phyloP scores from a whole-genome alignment of 2,797 vertebrate genomes.

The Huso huso region DNA sequence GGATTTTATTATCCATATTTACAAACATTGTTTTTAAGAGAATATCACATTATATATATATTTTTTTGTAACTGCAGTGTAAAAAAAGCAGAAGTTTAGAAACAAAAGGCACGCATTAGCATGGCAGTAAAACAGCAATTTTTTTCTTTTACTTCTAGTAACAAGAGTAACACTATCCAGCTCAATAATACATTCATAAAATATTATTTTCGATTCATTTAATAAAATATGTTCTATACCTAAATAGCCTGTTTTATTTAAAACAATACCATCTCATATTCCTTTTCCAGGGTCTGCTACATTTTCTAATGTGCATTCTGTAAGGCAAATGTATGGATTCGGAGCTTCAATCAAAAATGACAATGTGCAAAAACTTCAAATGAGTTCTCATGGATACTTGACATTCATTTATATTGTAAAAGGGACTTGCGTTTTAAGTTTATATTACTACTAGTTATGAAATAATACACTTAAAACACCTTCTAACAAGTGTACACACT shows the following conservation, averaged over 20 bases:
- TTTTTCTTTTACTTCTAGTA: conserved; percentile 30
- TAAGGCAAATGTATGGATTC: conserved; percentile 52
- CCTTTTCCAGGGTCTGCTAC: conserved; percentile 17
- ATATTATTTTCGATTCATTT: conserved; percentile 14
- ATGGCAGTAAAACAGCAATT: conserved; percentile 60
- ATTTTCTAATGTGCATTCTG: conserved; percentile 41
- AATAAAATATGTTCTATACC: conserved; percentile 23
- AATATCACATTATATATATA: conserved; percentile 18
- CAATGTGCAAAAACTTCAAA: too few species aligned
- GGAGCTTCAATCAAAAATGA: conserved; percentile 36
- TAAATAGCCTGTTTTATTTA: conserved; percentile 30
- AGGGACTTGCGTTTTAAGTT: too few species aligned
- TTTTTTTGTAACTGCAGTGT: conserved; percentile 28
- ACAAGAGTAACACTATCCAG: conserved; percentile 23
- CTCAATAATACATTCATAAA: conserved; percentile 38
- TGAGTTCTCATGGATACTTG: too few species aligned
- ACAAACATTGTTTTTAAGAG: conserved; percentile 46
- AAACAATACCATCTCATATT: conserved; percentile 27
- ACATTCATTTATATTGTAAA: too few species aligned
- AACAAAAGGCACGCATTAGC: conserved; percentile 58
- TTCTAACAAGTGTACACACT: too few species aligned
- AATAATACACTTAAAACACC: too few species aligned
- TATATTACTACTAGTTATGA: too few species aligned
- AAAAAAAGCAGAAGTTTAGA: conserved; percentile 43
- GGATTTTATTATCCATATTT: conserved; percentile 35